phyloP scores from a whole-genome alignment of 2,888 invertebrate genomes.

The Rambutsinella grinnellia region DNA sequence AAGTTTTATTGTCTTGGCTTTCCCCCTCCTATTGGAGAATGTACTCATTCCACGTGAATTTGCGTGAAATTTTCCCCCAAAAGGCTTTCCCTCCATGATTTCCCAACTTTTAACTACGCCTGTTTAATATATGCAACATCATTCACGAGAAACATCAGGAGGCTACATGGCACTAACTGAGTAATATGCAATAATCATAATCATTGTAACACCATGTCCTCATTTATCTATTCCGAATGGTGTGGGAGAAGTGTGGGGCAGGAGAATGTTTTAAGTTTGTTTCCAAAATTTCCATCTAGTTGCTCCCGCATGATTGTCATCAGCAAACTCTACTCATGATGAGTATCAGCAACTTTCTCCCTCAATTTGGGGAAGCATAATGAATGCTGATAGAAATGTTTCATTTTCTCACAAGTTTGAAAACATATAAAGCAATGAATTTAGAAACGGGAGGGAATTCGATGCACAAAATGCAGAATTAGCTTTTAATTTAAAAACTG shows the following conservation, averaged over 20 bases:
- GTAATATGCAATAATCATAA: slow-evolving; percentile 40
- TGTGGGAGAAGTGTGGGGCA: neutral
- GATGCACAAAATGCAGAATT: too few relatives aligned
- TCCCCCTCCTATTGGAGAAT: too few relatives aligned
- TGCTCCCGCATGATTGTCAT: neutral
- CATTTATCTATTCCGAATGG: slow-evolving; percentile 24
- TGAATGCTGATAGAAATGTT: neutral
- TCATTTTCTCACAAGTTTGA: neutral
- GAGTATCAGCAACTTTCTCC: neutral
- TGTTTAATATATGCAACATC: too few relatives aligned
- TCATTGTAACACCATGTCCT: slow-evolving; percentile 38
- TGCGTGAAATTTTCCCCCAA: neutral
- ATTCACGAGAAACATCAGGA: too few relatives aligned
- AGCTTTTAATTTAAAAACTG: too few relatives aligned
- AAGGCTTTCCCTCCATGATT: neutral
- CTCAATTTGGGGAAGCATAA: neutral
- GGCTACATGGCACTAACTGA: neutral
- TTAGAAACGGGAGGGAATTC: too few relatives aligned
- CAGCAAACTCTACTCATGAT: neutral
- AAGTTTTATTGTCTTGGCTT: neutral
- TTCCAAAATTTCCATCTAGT: neutral
- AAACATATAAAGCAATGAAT: too few relatives aligned
- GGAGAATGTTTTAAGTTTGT: neutral
- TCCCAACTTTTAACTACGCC: too few relatives aligned
- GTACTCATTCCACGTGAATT: neutral